These are phyloP conservation scores for Cyclopterus lumpus DNA, from an alignment of 2,797 vertebrate genomes.

Conservation along the genomic window DNA sequence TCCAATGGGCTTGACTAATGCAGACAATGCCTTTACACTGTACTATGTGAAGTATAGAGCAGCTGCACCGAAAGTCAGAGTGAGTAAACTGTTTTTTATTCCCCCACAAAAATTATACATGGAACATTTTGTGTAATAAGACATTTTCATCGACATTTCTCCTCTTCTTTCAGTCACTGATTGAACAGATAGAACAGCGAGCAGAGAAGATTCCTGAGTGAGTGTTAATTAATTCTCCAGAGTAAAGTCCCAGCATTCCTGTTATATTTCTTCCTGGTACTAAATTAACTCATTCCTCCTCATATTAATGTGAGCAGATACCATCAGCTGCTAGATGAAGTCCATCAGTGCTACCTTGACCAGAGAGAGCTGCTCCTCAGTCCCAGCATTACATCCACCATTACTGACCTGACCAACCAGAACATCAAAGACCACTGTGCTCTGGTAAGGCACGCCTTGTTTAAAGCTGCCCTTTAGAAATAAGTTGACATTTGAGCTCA, in stretches of 20 bases:
- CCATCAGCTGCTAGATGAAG: constrained; percentile 91
- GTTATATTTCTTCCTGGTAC: not conserved
- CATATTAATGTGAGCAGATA: constrained; percentile 83
- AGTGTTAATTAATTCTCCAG: constrained; percentile 72
- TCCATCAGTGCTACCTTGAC: constrained; percentile 96
- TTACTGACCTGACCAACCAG: constrained; percentile 95
- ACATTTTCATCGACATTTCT: not conserved
- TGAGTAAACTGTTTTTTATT: constrained; percentile 79
- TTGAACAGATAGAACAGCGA: constrained; percentile 96
- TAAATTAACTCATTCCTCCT: constrained; percentile 14
- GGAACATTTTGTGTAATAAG: not conserved
- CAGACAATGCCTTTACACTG: constrained; percentile 96
- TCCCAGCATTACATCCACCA: constrained; percentile 94
- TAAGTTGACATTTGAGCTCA: constrained; percentile 65
- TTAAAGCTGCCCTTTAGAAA: constrained; percentile 65
- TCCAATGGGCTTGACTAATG: constrained; percentile 88
- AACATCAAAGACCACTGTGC: constrained; percentile 98
- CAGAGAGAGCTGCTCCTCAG: constrained; percentile 93
- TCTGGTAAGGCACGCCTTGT: constrained; percentile 85
- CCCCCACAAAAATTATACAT: not conserved
- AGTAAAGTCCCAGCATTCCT: not conserved
- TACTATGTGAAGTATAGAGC: constrained; percentile 98
- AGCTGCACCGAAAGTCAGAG: constrained; percentile 96
- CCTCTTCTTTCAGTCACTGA: constrained; percentile 86
- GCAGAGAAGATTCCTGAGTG: constrained; percentile 95